These are phyloP conservation scores for Vombatus ursinus DNA, from an alignment of 2,113 vertebrate genomes.

Conservation along the genomic window DNA sequence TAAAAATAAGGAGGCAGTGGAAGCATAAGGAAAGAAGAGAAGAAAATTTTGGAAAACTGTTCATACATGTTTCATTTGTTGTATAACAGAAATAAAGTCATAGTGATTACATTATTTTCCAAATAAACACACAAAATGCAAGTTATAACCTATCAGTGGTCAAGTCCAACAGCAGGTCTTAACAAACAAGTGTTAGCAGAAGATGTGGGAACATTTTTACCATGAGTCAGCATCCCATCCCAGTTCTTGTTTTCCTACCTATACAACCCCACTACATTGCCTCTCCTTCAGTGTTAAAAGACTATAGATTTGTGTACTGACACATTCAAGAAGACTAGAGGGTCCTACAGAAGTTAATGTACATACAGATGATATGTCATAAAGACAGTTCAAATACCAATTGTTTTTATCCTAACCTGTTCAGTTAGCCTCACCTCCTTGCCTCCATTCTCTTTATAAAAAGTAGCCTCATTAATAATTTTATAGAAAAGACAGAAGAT, in stretches of 20 bases:
- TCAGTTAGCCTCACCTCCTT: background rate
- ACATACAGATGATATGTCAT: background rate
- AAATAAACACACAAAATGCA: too few relatives aligned
- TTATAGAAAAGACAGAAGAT: background rate
- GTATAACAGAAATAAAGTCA: too few relatives aligned
- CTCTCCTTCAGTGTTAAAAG: background rate
- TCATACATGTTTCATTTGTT: too few relatives aligned
- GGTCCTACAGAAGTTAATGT: slow-evolving; percentile 1
- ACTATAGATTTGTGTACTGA: background rate
- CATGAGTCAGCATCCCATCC: background rate
- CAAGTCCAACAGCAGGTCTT: too few relatives aligned
- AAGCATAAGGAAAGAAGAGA: too few relatives aligned
- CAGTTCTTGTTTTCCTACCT: background rate
- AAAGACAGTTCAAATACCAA: slow-evolving; percentile 28
- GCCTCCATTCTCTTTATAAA: slow-evolving; percentile 3
- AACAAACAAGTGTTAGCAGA: too few relatives aligned
- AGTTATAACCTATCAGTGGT: too few relatives aligned
- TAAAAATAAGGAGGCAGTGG: too few relatives aligned
- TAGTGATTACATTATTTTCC: too few relatives aligned
- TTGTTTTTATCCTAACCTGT: background rate
- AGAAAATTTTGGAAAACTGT: too few relatives aligned
- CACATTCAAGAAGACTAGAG: slow-evolving; percentile 22
- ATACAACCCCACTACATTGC: background rate
- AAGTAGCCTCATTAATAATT: background rate
- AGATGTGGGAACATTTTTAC: background rate